A percentile compares a stretch with the other conserved stretches of the same genome.
phyloP scores from a whole-genome alignment of 2,113 vertebrate species.

The Xenopus tropicalis region DNA sequence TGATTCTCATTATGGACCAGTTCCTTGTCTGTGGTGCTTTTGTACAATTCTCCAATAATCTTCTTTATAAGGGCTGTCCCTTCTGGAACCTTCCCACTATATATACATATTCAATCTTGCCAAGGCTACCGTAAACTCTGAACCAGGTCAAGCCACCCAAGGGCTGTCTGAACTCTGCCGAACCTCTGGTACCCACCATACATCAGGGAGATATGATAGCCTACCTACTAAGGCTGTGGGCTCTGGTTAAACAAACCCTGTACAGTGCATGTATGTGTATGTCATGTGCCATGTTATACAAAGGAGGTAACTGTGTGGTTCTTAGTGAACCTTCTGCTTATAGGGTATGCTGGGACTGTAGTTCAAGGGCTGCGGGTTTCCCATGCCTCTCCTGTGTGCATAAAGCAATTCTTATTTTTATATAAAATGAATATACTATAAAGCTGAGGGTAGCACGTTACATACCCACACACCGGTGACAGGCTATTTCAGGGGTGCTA shows the following conservation, averaged over 20 bases:
- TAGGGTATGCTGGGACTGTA: no score
- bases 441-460: no score
- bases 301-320: background rate
- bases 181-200: background rate
- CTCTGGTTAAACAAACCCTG: background rate
- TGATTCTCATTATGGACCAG: no score
- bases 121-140: constrained; percentile 16
- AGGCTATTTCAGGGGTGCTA: no score
- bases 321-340: no score
- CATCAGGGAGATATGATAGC: background rate
- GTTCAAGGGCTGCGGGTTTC: no score
- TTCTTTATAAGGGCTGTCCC: constrained; percentile 20
- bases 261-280: background rate
- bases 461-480: no score
- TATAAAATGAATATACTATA: no score
- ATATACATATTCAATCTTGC: background rate
- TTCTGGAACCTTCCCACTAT: background rate
- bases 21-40: no score
- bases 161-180: constrained; percentile 1
- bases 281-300: background rate
- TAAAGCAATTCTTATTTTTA: no score
- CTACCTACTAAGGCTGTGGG: background rate
- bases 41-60: no score
- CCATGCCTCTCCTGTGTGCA: no score
- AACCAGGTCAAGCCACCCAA: background rate